phyloP scores from a whole-genome alignment of 2,797 vertebrate genomes.

The Euphonia xanthogaster region DNA sequence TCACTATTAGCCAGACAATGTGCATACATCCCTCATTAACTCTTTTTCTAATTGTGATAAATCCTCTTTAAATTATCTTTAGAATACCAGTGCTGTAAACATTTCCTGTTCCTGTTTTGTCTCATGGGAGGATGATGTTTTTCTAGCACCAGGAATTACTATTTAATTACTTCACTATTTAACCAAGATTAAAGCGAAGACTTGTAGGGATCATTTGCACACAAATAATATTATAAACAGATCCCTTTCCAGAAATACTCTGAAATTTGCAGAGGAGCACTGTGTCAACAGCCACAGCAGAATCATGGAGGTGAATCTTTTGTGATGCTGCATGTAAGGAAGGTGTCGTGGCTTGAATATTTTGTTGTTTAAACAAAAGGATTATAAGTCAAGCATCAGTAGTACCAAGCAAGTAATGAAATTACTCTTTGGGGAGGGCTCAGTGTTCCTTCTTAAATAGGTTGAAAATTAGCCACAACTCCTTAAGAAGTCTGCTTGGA shows the following conservation, averaged over 20 bases:
- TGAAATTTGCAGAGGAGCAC: conserved; percentile 49
- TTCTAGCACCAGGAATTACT: conserved; percentile 45
- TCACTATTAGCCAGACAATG: neutral
- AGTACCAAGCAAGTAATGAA: conserved; percentile 62
- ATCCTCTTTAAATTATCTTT: conserved; percentile 40
- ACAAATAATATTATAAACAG: conserved; percentile 38
- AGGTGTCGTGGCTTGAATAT: neutral
- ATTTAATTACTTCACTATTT: conserved; percentile 61
- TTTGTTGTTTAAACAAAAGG: conserved; percentile 51
- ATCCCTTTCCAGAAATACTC: conserved; percentile 37
- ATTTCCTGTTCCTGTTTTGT: neutral
- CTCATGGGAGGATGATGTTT: neutral
- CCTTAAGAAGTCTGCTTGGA: conserved; percentile 51
- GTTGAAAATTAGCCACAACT: conserved; percentile 54
- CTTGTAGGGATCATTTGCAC: conserved; percentile 37
- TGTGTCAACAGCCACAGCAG: conserved; percentile 38
- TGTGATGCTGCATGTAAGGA: neutral
- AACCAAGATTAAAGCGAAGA: conserved; percentile 58
- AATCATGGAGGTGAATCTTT: conserved; percentile 12
- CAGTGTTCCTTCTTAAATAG: conserved; percentile 52
- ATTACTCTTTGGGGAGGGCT: conserved; percentile 61
- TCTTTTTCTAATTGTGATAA: conserved; percentile 49
- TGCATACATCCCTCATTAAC: neutral
- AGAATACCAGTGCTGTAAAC: neutral
- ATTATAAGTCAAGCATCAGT: conserved; percentile 36